Conservation (phyloP, 2,113 vertebrate species). For the Cheirogaleus medius region DNA sequence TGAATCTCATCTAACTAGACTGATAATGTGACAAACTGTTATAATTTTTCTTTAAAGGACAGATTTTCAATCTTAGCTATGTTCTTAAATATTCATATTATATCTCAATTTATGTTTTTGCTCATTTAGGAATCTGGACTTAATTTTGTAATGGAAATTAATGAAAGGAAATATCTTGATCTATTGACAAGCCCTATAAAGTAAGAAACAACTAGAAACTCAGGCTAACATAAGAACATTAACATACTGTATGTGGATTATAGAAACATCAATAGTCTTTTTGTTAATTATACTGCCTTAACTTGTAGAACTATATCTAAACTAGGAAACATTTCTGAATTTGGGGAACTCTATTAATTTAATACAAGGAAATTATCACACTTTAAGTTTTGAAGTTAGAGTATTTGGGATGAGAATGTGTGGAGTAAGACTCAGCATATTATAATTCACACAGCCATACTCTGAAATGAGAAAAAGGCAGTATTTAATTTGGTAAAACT, state of each 20-base stretch:
- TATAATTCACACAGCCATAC: not conserved
- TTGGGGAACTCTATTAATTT: not conserved
- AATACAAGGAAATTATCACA: conserved; percentile 22
- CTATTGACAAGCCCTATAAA: conserved; percentile 17
- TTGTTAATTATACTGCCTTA: conserved; percentile 45
- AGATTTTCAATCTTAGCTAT: conserved; percentile 44
- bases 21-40: not conserved
- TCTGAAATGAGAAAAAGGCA: conserved; percentile 37
- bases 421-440: not conserved
- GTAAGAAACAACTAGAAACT: conserved; percentile 50
- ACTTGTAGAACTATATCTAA: not conserved
- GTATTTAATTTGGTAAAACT: not conserved
- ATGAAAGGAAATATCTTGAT: conserved; percentile 1
- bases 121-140: not conserved
- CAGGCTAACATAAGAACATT: not conserved
- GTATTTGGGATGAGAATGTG: conserved; percentile 19
- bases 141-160: conserved; percentile 32
- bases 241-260: conserved; percentile 29
- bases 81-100: not conserved
- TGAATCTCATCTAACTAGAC: not conserved
- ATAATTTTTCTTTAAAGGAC: not conserved
- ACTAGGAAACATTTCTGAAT: conserved; percentile 2
- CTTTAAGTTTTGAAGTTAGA: conserved; percentile 24
- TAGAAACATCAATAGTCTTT: not conserved
- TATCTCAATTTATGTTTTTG: not conserved